Base-by-base conservation (phyloP, 2,113 vertebrate genomes). In the Monopterus albus region DNA sequence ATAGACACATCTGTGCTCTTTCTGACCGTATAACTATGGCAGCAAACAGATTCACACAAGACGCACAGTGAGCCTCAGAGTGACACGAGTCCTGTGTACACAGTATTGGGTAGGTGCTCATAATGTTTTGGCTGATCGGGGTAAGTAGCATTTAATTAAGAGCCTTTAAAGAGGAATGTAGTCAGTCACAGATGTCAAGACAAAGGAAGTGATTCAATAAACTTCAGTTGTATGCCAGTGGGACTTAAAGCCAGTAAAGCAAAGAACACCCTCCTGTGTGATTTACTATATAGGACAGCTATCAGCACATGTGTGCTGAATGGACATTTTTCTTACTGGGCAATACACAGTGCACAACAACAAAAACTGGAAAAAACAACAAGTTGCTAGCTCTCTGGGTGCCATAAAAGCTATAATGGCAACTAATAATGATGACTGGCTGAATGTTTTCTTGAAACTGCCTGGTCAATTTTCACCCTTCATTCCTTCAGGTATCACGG, bases 231-330 rank as follows among this genome's bases (percentile, higher is more conserved):
- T 9, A 23, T 9, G 10, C 31, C 10, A 42, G 5, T 25, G 12
- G 39, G 12, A 56, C 42, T 72, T 56, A 43, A 46, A 73, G 56
- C n/a, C n/a, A n/a, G n/a, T n/a, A n/a, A n/a, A n/a, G n/a, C 8
- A 10, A 10, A 38, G 18, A 7, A 5, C 42, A 4, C 3, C 21
- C 56, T 68, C 21, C 12, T 61, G 62, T 11, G 62, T 35, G n/a
- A 2, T 36, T 65, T 45, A n/a, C 60, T 47, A 46, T 38, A n/a
- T 18, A 39, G n/a, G 29, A 23, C n/a, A 33, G 14, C 33, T 21
- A 45, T 33, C 21, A 20, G 38, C 38, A 25, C n/a, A 49, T 35
- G 29, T 15, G 26, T 33, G 38, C 36, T 43, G 38, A n/a, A 12
- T 66, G 13, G 35, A n/a, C 53, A 39, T 26, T 18, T 31, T 25